Conservation (phyloP, 2,797 vertebrate genomes). For the Gymnoscopelus microlampas region DNA sequence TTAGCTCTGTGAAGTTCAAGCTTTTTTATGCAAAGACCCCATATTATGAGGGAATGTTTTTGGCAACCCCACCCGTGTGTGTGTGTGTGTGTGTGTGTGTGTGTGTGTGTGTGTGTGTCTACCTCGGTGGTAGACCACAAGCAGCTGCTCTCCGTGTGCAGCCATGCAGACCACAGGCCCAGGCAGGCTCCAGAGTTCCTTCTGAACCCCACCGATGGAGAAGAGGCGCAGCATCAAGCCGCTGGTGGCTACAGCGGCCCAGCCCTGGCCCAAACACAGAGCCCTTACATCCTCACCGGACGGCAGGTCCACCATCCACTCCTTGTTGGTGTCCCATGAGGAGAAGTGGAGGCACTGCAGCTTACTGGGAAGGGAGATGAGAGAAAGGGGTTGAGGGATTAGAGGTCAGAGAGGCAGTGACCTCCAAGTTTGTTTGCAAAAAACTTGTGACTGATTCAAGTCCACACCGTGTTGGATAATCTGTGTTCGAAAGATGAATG, state of each 20-base stretch:
- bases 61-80: no score
- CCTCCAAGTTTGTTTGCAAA: no score
- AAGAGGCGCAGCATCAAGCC: slow-evolving; percentile 87
- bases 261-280: slow-evolving; percentile 91
- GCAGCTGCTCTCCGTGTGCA: slow-evolving; percentile 90
- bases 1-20: no score
- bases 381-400: no score
- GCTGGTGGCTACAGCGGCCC: slow-evolving; percentile 90
- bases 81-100: no score
- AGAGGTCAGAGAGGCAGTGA: no score
- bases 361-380: slow-evolving; percentile 80
- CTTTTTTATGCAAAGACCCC: no score
- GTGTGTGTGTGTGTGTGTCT: background rate
- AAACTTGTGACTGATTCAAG: no score
- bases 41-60: no score
- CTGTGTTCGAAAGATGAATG: no score
- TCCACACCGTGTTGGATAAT: no score
- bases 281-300: slow-evolving; percentile 86
- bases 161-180: slow-evolving; percentile 92
- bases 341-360: slow-evolving; percentile 96
- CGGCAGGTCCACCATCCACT: slow-evolving; percentile 95
- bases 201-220: slow-evolving; percentile 91
- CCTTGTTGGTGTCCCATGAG: slow-evolving; percentile 95
- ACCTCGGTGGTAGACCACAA: slow-evolving; percentile 92
- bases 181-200: slow-evolving; percentile 89